Evolutionary conservation across 2,888 invertebrate species (phyloP), one percentile per base, ranked within the genome.

Genomic region (Tiliacea citrago): DNA sequence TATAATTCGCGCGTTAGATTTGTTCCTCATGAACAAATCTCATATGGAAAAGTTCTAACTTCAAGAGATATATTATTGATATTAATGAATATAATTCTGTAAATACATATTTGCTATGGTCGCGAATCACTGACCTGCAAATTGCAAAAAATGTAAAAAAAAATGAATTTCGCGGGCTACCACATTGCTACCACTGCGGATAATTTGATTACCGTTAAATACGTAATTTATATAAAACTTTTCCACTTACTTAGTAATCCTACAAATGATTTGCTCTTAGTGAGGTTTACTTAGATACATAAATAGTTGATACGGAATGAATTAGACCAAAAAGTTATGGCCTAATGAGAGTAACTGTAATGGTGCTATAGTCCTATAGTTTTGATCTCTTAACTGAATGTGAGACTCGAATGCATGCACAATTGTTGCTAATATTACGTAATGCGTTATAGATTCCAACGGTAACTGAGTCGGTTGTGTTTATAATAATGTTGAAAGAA

Each of bases 291-390:
- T 60, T 76, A 85, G 82, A 81, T 73, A 77, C 68, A 77, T 79
- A 85, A 78, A 83, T 88, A 88, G 81, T 81, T 81, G 67, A 75
- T 87, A 87, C 69, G 87, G 88, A 88, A 88, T 88, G 88, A 88
- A 91, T 92, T 95, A 96, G 96, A 96, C 96, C 96, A 96, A 96
- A 95, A 88, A 92, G 91, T 91, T 87, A 96, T 94, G 96, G 96
- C 96, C 96, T 96, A n/a, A 95, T 91, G 94, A 94, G 92, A 89
- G 95, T 94, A 96, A 96, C 93, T 93, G 95, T 94, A 94, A 92
- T 95, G 96, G 96, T 96, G 96, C 96, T 96, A 96, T 95, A 95
- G 93, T 93, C 92, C 90, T 92, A 87, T 95, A 96, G 94, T 92
- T 91, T 93, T 95, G 96, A 96, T 96, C 96, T 96, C 96, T 94